Evolutionary conservation across 2,888 invertebrate genomes (phyloP).

Genomic region (Tetheella fluctuosa): DNA sequence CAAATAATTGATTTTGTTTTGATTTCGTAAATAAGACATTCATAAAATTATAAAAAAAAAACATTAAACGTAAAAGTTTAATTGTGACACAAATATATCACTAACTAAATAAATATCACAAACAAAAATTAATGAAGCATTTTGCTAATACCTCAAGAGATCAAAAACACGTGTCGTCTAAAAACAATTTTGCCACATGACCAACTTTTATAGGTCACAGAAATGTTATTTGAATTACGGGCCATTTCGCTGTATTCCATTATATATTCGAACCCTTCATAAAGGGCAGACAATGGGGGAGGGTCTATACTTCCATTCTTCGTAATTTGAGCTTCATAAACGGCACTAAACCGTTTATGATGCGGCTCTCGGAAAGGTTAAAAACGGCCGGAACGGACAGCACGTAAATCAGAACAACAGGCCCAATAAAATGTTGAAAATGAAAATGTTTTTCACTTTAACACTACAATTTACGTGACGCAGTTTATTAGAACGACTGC

Average conservation of each 20-base stretch:
- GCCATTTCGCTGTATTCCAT: constrained; percentile 73
- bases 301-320: constrained; percentile 70
- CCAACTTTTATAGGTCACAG: constrained; percentile 71
- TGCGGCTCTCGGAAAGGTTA: constrained; percentile 76
- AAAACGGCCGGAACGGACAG: constrained; percentile 67
- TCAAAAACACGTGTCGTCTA: constrained; percentile 28
- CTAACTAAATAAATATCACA: too few relatives aligned
- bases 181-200: constrained; percentile 61
- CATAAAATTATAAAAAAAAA: background rate
- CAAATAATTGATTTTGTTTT: too few relatives aligned
- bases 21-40: too few relatives aligned
- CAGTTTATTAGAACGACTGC: constrained; percentile 40
- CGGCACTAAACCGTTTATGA: constrained; percentile 79
- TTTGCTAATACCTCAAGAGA: constrained; percentile 4
- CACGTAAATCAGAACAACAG: constrained; percentile 67
- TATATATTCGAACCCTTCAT: constrained; percentile 72
- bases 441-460: constrained; percentile 53
- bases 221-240: constrained; percentile 77
- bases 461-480: constrained; percentile 44
- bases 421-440: constrained; percentile 60
- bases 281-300: constrained; percentile 76
- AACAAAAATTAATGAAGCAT: background rate
- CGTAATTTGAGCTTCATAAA: constrained; percentile 78
- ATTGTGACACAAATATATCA: background rate
- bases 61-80: background rate